Evolutionary conservation across 1,140 invertebrate species (phyloP).

Genomic region (Penaeus indicus): DNA sequence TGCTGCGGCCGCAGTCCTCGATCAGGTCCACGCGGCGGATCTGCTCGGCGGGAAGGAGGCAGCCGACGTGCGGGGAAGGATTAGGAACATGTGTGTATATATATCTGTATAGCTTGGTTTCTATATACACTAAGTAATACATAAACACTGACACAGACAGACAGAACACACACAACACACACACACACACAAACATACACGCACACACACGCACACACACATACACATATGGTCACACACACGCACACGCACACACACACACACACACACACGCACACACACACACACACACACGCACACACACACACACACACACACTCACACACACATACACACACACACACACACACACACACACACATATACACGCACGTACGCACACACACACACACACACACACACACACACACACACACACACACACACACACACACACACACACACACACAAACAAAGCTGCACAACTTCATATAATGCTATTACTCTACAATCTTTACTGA

Average conservation of each 20-base stretch:
- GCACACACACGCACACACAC: too few relatives aligned
- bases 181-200: too few relatives aligned
- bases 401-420: background rate
- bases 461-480: background rate
- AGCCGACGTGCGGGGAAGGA: too few relatives aligned
- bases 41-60: background rate
- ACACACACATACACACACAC: too few relatives aligned
- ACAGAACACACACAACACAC: too few relatives aligned
- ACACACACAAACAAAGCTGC: background rate
- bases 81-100: too few relatives aligned
- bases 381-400: background rate
- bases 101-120: too few relatives aligned
- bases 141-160: too few relatives aligned
- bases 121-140: too few relatives aligned
- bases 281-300: background rate
- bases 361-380: background rate
- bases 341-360: too few relatives aligned
- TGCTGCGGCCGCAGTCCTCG: conserved; percentile 70
- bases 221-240: background rate
- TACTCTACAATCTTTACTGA: too few relatives aligned
- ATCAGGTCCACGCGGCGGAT: conserved; percentile 70
- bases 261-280: background rate
- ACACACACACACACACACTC: background rate
- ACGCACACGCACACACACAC: background rate
- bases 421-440: background rate